A percentile compares a stretch with the other conserved stretches of the same genome.
Evolutionary conservation across 2,113 vertebrate genomes (phyloP).

Genomic region (Varanus salvator): DNA sequence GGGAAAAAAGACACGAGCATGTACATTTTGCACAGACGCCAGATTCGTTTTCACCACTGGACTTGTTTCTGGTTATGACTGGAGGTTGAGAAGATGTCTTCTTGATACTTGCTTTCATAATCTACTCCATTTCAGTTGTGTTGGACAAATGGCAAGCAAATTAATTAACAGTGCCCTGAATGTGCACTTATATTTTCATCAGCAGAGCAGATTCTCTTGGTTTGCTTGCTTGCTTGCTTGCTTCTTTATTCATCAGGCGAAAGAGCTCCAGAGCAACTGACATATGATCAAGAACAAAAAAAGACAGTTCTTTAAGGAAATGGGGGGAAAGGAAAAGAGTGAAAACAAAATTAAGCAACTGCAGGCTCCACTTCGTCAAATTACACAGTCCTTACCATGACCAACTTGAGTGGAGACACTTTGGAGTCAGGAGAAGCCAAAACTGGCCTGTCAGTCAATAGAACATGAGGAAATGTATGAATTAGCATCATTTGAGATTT

Average conservation of each 20-base stretch:
- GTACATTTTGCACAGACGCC: background rate
- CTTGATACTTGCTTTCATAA: background rate
- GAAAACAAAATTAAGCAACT: background rate
- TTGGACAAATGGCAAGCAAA: background rate
- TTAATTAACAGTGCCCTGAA: background rate
- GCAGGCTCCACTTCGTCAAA: background rate
- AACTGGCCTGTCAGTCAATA: too few relatives aligned
- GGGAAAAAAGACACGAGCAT: too few relatives aligned
- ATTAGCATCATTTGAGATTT: too few relatives aligned
- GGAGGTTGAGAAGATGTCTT: background rate
- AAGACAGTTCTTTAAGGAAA: background rate
- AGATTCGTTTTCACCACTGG: background rate
- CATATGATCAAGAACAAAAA: too few relatives aligned
- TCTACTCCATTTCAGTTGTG: background rate
- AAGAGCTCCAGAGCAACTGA: too few relatives aligned
- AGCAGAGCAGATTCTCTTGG: too few relatives aligned
- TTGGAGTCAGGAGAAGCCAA: too few relatives aligned
- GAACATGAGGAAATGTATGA: too few relatives aligned
- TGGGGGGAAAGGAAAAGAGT: background rate
- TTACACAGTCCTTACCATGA: background rate
- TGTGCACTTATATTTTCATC: too few relatives aligned
- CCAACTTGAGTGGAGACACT: background rate
- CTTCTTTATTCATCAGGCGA: too few relatives aligned
- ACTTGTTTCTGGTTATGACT: background rate
- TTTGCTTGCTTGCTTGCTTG: too few relatives aligned